Conservation (phyloP, 2,113 vertebrate species). For the Tyrannus savana region DNA sequence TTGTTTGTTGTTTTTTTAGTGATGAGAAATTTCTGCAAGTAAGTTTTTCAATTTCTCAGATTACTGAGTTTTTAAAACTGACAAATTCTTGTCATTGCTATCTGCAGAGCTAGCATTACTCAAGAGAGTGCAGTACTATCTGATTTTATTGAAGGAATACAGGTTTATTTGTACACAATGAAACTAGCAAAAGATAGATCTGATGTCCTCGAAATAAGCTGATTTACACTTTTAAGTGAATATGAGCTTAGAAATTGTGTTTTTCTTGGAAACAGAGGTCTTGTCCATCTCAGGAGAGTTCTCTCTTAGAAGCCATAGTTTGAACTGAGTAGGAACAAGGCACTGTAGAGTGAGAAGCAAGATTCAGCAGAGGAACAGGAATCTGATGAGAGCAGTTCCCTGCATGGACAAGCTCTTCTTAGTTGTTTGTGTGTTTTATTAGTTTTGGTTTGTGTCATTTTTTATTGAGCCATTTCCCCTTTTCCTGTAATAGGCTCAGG, state of each 20-base stretch:
- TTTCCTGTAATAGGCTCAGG: neutral
- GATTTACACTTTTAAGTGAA: neutral
- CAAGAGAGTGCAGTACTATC: neutral
- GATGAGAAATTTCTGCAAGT: neutral
- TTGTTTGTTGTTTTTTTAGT: neutral
- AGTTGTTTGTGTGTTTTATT: neutral
- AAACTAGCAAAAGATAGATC: neutral
- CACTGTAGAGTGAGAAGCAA: neutral
- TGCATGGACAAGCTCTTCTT: neutral
- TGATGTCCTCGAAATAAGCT: neutral
- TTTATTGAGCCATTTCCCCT: neutral
- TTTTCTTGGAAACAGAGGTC: neutral
- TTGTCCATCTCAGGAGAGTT: neutral
- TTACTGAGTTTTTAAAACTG: neutral
- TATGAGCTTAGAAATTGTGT: neutral
- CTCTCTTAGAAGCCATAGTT: neutral
- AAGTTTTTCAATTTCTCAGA: neutral
- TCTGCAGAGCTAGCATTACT: neutral
- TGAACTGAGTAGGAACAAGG: neutral
- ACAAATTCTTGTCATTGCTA: neutral
- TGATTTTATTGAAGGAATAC: neutral
- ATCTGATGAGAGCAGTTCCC: neutral
- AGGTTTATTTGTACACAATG: neutral
- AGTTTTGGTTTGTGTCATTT: neutral
- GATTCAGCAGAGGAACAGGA: neutral